Evolutionary conservation across 2,113 vertebrate genomes (phyloP).

Genomic region (Ciconia stormi): DNA sequence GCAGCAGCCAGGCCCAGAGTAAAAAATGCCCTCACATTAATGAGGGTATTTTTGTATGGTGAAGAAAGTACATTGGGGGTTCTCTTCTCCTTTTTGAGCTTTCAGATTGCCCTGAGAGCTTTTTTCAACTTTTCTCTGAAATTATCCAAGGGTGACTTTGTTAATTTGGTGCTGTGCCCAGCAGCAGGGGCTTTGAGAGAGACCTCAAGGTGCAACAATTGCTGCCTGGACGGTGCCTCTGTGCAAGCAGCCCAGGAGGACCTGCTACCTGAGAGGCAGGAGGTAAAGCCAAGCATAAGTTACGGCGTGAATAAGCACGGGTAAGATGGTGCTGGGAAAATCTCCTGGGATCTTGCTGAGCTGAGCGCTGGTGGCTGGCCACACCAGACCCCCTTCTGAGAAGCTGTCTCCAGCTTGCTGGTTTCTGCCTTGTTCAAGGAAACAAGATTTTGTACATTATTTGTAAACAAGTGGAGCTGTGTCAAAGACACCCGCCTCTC

Average conservation of each 20-base stretch:
- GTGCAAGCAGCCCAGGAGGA: background rate
- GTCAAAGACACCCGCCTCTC: background rate
- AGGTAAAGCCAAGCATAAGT: background rate
- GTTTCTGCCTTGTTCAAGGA: background rate
- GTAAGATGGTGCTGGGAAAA: background rate
- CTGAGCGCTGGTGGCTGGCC: rapidly evolving
- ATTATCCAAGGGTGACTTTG: background rate
- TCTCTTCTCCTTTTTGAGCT: background rate
- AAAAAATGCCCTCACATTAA: background rate
- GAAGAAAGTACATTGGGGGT: background rate
- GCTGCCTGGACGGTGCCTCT: background rate
- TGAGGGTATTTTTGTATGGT: background rate
- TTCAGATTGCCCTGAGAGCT: background rate
- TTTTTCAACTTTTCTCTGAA: background rate
- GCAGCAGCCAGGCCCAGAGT: background rate
- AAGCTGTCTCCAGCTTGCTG: constrained; percentile 8
- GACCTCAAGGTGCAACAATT: background rate
- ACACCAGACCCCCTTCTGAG: background rate
- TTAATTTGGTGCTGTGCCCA: background rate
- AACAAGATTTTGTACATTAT: background rate
- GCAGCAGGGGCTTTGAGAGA: background rate
- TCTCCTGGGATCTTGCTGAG: background rate
- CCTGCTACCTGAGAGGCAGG: background rate
- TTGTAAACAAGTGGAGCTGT: background rate
- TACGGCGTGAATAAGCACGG: rapidly evolving